These are phyloP conservation scores for Apamea sordens DNA, from an alignment of 2,888 invertebrate genomes.

Conservation along the genomic window DNA sequence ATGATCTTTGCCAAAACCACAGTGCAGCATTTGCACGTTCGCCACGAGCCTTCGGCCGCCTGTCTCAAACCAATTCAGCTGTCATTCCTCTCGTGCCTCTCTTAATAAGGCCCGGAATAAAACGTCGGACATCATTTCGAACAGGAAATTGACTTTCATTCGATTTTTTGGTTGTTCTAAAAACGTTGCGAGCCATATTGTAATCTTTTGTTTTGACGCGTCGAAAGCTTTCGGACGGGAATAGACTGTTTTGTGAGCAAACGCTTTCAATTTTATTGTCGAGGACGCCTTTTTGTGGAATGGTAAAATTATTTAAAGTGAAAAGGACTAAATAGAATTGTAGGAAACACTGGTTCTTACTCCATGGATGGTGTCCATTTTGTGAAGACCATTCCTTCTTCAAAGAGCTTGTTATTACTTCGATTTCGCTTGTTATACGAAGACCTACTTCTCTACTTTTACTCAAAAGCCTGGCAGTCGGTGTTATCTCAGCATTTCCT, in stretches of 20 bases:
- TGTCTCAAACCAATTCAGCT: slow-evolving; percentile 66
- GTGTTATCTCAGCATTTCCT: neutral
- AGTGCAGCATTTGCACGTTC: slow-evolving; percentile 41
- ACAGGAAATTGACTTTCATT: slow-evolving; percentile 78
- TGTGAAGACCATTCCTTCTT: neutral
- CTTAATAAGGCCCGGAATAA: slow-evolving; percentile 71
- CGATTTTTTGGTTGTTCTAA: slow-evolving; percentile 68
- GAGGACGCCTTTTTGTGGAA: neutral
- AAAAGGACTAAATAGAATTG: slow-evolving; percentile 1
- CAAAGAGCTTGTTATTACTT: neutral
- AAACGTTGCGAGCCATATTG: slow-evolving; percentile 49
- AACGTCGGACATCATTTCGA: slow-evolving; percentile 73
- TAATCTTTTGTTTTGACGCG: slow-evolving; percentile 56
- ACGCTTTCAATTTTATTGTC: slow-evolving; percentile 5
- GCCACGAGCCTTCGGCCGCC: slow-evolving; percentile 13
- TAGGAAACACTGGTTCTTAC: neutral
- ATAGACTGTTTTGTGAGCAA: slow-evolving; percentile 34
- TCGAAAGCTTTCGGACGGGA: slow-evolving; percentile 40
- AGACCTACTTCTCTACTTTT: neutral
- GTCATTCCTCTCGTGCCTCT: slow-evolving; percentile 63
- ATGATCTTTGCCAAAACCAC: slow-evolving; percentile 33
- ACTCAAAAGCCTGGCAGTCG: slow-evolving; percentile 1
- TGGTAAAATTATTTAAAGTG: neutral
- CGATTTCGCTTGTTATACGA: neutral
- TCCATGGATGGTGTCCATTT: slow-evolving; percentile 2